Percentiles rank a stretch among this genome's conserved stretches.
These are phyloP conservation scores for Brenthis hecate DNA, from an alignment of 2,888 invertebrate genomes.

Conservation along the genomic window DNA sequence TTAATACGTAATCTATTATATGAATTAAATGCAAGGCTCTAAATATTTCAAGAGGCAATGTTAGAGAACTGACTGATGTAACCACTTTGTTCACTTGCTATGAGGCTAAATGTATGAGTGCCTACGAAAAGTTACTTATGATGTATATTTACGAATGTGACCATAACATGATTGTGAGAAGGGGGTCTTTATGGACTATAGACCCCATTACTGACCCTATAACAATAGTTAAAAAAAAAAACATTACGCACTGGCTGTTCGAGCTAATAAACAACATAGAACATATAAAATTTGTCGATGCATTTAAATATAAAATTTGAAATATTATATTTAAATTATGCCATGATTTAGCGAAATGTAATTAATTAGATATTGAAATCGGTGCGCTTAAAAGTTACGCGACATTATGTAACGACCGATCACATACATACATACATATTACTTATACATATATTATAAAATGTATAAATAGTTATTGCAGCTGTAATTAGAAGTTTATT, in stretches of 20 bases:
- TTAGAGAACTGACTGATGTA: constrained; percentile 59
- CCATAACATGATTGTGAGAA: constrained; percentile 80
- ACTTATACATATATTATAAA: constrained; percentile 63
- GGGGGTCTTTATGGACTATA: constrained; percentile 50
- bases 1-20: constrained; percentile 14
- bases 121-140: constrained; percentile 80
- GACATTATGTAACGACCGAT: constrained; percentile 55
- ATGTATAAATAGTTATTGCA: constrained; percentile 83
- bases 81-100: constrained; percentile 51
- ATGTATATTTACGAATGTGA: constrained; percentile 74
- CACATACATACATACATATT: constrained; percentile 56
- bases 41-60: constrained; percentile 45
- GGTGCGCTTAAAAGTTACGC: constrained; percentile 76
- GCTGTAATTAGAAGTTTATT: constrained; percentile 82
- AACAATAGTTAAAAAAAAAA: constrained; percentile 38
- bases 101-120: constrained; percentile 74
- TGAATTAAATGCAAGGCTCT: constrained; percentile 44
- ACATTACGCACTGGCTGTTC: constrained; percentile 59
- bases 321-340: constrained; percentile 48
- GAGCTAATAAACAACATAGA: constrained; percentile 52
- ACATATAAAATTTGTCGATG: constrained; percentile 1
- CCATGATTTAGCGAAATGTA: constrained; percentile 66
- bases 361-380: constrained; percentile 59
- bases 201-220: constrained; percentile 37
- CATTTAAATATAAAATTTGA: constrained; percentile 49